Base-by-base conservation (phyloP, 1,140 invertebrate genomes). In the Penaeus vannamei region DNA sequence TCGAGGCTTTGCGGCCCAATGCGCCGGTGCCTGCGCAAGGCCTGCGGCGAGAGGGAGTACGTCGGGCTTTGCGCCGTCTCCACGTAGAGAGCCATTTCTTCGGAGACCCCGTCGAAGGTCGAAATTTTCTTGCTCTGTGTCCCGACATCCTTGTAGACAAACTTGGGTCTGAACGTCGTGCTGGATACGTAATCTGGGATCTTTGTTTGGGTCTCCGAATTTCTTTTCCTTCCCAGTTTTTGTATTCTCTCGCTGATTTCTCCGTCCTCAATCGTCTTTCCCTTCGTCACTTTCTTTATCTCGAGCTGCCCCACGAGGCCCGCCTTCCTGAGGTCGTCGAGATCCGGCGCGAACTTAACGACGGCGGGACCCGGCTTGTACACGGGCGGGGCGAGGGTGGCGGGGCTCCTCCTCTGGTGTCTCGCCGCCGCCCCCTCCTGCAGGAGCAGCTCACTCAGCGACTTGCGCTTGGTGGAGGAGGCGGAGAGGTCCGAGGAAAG, bases 321-420 rank as follows among this genome's bases (percentile, higher is more conserved):
- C 19, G 79, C 32, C 23, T 26, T 22, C 46, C 46, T 22, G 32
- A 81, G 32, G 42, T 59, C 42, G 17, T 22, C 79, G 26, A 46
- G 79, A n/a, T 81, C 42, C 19, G 79, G 32, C 32, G 79, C 20
- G n/a, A 81, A 32, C 46, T 59, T 81, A 32, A 81, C 46, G 46
- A 81, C 79, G 23, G 79, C 36, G n/a, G 79, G 79, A 22, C 79
- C 79, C 46, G 79, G 79, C 79, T 81, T 81, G 79, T 81, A 81
- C n/a, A 81, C 79, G 26, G 79, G 19, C 3, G 79, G 79, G 32
- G 79, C 79, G 32, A 81, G 59, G 19, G 72, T 76, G 29, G 32
- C 4, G 29, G n/a, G 26, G 29, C 72, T 32, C 26, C 32, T 32
- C 14, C 29, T 29, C 72, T 29, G 22, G 10, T 53, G 53, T 17